Percentiles rank a stretch among this genome's conserved stretches.
phyloP scores from a whole-genome alignment of 2,797 vertebrate species.

The Geranospiza caerulescens region DNA sequence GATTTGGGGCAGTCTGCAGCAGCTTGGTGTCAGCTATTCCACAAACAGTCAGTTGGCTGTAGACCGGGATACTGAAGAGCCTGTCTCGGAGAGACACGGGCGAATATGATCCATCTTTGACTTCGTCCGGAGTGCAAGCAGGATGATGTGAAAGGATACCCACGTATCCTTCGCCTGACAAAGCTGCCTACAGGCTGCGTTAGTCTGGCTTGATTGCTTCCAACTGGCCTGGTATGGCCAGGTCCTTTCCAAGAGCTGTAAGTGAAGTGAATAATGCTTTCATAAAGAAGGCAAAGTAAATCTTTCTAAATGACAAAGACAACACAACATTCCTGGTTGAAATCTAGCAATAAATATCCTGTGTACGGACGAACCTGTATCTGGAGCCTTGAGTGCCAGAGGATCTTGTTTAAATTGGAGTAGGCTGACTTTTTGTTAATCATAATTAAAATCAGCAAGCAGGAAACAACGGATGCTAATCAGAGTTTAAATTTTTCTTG shows the following conservation, averaged over 20 bases:
- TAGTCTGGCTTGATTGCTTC: neutral
- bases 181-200: neutral
- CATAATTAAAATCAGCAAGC: neutral
- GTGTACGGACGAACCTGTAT: neutral
- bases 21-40: neutral
- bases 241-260: constrained; percentile 8
- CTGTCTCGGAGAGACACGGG: neutral
- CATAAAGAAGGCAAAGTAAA: constrained; percentile 11
- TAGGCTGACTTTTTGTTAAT: neutral
- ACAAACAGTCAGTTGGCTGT: neutral
- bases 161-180: neutral
- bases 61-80: neutral
- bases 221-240: neutral
- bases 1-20: neutral
- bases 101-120: neutral
- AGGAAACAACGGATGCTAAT: constrained; percentile 37
- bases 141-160: neutral
- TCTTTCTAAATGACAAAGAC: constrained; percentile 21
- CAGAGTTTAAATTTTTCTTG: neutral
- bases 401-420: neutral
- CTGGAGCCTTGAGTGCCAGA: neutral
- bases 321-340: neutral
- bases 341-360: neutral
- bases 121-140: neutral
- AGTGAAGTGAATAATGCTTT: neutral